Base-by-base conservation (phyloP, 2,888 invertebrate species). In the Charanyca ferruginea region DNA sequence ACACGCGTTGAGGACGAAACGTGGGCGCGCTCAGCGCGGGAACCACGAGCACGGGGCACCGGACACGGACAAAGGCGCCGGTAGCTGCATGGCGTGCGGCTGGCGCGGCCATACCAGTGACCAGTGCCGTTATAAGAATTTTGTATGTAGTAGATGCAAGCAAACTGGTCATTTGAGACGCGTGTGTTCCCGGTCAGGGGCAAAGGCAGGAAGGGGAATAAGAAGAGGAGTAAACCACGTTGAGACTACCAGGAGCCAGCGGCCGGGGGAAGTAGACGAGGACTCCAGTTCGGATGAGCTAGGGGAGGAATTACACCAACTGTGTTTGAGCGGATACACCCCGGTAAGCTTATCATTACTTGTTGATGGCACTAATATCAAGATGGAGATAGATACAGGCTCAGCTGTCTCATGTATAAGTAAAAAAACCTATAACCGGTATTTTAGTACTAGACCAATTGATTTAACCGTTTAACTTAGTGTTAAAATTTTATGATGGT, bases 311-410 rank as follows among this genome's bases (percentile, higher is more conserved):
- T 5, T 38, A n/a, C 38, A 53, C 11, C 42, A 54, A 18, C 13
- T 25, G 13, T 42, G 54, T 25, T 52, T 52, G 16, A 52, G 1
- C 38, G 38, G 22, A 5, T 52, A 38, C 2, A 52, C 0, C n/a
- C 42, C 25, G 18, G 54, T 54, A 8, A 54, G 54, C 13, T 54
- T 54, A 54, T 2, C 18, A 54, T 54, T 54, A 4, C 42, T 13
- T 3, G 18, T 42, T 54, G 41, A 53, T 41, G 13, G 13, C 8
- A 18, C 41, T 1, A 0, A 6, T 2, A 25, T 42, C 1, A 42
- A n/a, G n/a, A n/a, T n/a, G n/a, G n/a, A n/a, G n/a, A n/a, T n/a
- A n/a, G n/a, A n/a, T n/a, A n/a, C n/a, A n/a, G n/a, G n/a, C n/a
- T n/a, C n/a, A n/a, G n/a, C n/a, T 25, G 13, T 54, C 18, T 54